Base-by-base conservation (phyloP, 2,888 invertebrate species). In the Pilophorus perplexus region DNA sequence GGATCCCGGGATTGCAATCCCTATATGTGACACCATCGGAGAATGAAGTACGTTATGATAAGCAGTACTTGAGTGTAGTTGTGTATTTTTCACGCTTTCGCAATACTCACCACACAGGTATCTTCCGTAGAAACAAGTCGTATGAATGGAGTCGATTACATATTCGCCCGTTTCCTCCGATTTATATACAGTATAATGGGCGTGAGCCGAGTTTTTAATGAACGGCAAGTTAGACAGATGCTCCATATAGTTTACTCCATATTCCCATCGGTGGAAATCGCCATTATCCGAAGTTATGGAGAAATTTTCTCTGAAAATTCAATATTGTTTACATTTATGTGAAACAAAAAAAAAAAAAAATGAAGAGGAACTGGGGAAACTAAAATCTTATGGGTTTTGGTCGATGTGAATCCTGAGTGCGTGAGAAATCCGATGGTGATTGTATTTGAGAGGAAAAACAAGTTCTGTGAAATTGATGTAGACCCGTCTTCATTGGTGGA, bases 211-310 rank as follows among this genome's bases (percentile, higher is more conserved):
- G 74, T 86, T 85, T 64, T 80, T 75, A 72, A 85, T 80, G 72
- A 82, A 79, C 0, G 87, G 87, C 77, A 86, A 80, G 69, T 85
- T 82, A 1, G 84, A 83, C 46, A 88, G 77, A 71, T 79, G 78
- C 74, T 88, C 88, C 2, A 79, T 81, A 73, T 88, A 88, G 28
- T 70, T 66, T 12, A 74, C 84, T 0, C 83, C 80, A 74, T 88
- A 88, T 71, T 83, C 83, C 88, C 88, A 88, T 71, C 85, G 81
- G 52, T 84, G 83, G 72, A 82, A 82, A 74, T 85, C 84, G 2
- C 86, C 86, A 69, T 81, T 81, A 74, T 88, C 88, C 0, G 80
- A 77, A 1, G 83, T 76, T 46, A 88, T 81, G 70, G 79, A 80
- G 73, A 87, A 87, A 73, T 82, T 80, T 16, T 81, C 76, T 72